A percentile compares a stretch with the other conserved stretches of the same genome.
These are phyloP conservation scores for Ceratosolen fusciceps DNA, from an alignment of 1,140 invertebrate genomes.

Conservation along the genomic window DNA sequence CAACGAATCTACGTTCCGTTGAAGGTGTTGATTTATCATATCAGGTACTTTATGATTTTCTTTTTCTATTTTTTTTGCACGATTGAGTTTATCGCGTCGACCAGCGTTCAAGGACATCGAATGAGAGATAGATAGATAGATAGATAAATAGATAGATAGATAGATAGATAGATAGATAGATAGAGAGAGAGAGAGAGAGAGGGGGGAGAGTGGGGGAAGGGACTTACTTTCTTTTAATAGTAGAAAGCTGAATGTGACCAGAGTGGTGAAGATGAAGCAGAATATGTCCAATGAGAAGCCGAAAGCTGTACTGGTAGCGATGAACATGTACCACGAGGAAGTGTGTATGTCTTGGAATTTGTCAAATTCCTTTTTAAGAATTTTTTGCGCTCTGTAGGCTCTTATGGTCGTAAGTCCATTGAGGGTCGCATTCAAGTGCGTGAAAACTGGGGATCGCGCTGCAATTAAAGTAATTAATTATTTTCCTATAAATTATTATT, in stretches of 20 bases:
- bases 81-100: too few relatives aligned
- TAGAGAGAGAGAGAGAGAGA: neutral
- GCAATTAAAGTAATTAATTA: conserved; percentile 55
- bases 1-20: too few relatives aligned
- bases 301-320: conserved; percentile 79
- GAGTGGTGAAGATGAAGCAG: conserved; percentile 78
- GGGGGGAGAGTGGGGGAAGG: too few relatives aligned
- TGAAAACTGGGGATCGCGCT: conserved; percentile 87
- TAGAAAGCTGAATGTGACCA: conserved; percentile 77
- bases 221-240: conserved; percentile 57
- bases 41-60: too few relatives aligned
- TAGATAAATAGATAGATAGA: too few relatives aligned
- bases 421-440: conserved; percentile 89
- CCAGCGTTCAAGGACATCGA: too few relatives aligned
- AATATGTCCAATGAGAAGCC: conserved; percentile 81
- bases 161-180: neutral
- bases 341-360: conserved; percentile 76
- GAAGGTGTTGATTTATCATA: too few relatives aligned
- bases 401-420: conserved; percentile 92
- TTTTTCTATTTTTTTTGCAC: too few relatives aligned
- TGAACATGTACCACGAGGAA: conserved; percentile 79
- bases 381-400: conserved; percentile 84
- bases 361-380: conserved; percentile 86
- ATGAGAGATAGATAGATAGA: too few relatives aligned
- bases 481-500: too few relatives aligned